Percentiles rank a stretch among this genome's conserved stretches.
Evolutionary conservation across 53 echinoderm and acorn worm species (phyloP).

Genomic region (Holothuria leucospilota): DNA sequence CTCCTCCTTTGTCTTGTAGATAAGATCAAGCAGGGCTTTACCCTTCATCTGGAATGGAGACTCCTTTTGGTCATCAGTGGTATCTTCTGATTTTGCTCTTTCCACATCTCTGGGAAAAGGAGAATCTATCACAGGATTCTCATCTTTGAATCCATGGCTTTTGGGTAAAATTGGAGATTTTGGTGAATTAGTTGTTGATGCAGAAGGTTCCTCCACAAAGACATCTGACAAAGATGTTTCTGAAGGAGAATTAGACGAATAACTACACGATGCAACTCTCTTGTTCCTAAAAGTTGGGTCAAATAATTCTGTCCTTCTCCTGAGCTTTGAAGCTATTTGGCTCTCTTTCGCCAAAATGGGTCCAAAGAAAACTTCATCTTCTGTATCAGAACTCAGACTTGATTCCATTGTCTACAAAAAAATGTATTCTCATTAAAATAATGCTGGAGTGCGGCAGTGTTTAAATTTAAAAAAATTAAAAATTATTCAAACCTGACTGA

Average conservation of each 20-base stretch:
- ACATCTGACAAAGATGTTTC: too few relatives aligned
- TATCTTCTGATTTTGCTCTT: neutral
- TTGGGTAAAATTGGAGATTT: too few relatives aligned
- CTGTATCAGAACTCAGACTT: conserved; percentile 40
- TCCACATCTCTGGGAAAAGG: conserved; percentile 12
- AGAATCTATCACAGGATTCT: neutral
- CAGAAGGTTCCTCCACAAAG: too few relatives aligned
- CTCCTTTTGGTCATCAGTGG: neutral
- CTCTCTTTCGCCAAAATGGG: conserved; percentile 68
- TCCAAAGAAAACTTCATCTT: conserved; percentile 91
- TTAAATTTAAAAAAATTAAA: too few relatives aligned
- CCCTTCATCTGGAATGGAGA: conserved; percentile 33
- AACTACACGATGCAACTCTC: neutral
- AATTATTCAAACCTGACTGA: too few relatives aligned
- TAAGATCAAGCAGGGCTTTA: conserved; percentile 16
- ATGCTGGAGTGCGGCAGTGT: too few relatives aligned
- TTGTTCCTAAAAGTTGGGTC: conserved; percentile 60
- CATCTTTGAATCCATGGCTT: neutral
- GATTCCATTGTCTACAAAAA: conserved; percentile 14
- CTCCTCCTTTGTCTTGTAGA: conserved; percentile 24
- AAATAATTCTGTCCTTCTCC: conserved; percentile 73
- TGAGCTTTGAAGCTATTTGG: conserved; percentile 72
- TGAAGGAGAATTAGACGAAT: conserved; percentile 10
- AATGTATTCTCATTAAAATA: too few relatives aligned
- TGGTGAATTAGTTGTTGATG: too few relatives aligned